These are phyloP conservation scores for Pelosia muscerda DNA, from an alignment of 2,888 invertebrate genomes.

Conservation along the genomic window DNA sequence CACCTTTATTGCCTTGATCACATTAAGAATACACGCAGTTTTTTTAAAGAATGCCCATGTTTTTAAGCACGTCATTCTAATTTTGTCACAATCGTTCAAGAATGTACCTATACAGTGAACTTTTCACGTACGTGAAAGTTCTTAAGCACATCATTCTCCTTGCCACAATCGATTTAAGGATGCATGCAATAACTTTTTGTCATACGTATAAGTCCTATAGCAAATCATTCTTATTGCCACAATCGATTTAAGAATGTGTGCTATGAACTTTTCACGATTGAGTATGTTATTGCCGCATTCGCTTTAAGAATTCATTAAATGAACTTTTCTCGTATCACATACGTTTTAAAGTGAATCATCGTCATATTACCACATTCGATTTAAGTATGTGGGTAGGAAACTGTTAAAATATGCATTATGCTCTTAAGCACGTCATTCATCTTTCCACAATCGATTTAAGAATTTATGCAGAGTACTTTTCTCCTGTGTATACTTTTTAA, in stretches of 20 bases:
- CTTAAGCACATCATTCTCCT: background rate
- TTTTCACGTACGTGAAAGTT: background rate
- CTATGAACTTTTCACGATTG: background rate
- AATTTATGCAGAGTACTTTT: background rate
- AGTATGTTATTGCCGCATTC: background rate
- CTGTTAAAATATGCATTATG: background rate
- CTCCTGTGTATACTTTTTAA: background rate
- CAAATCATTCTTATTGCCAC: background rate
- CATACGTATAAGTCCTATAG: background rate
- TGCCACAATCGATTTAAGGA: background rate
- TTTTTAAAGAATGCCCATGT: background rate
- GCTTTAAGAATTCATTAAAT: background rate
- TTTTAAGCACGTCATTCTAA: background rate
- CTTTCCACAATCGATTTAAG: background rate
- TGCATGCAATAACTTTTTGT: background rate
- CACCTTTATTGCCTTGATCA: conserved; percentile 7
- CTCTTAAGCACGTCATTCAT: background rate
- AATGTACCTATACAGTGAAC: background rate
- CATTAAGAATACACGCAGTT: conserved; percentile 5
- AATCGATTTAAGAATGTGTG: background rate
- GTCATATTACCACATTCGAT: no score
- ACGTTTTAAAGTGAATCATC: no score
- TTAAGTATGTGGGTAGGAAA: no score
- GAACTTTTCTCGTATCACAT: background rate
- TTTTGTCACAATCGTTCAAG: background rate